Conservation (phyloP, 1,140 invertebrate genomes). For the Eriocheir sinensis region DNA sequence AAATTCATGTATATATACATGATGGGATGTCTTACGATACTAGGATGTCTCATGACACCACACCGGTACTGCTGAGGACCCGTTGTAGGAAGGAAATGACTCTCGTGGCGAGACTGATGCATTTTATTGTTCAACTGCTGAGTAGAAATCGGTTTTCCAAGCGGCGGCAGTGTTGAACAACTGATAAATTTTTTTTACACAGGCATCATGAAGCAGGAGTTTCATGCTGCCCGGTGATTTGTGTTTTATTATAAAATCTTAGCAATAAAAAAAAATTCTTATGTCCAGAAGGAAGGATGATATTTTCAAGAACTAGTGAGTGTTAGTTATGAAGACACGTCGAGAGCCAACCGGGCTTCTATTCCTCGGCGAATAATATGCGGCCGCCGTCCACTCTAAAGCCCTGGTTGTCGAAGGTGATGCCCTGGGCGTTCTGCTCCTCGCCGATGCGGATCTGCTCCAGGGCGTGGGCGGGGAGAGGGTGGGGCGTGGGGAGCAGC, state of each 20-base stretch:
- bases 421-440: conserved; percentile 27
- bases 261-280: neutral
- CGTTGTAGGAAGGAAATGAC: neutral
- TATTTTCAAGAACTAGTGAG: neutral
- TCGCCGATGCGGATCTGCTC: conserved; percentile 50
- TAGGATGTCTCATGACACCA: too few species aligned
- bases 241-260: neutral
- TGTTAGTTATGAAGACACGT: neutral
- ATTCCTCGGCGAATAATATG: neutral
- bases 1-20: too few species aligned
- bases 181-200: neutral
- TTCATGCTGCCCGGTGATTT: neutral
- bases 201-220: neutral
- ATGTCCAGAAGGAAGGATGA: neutral
- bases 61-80: too few species aligned
- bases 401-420: conserved; percentile 28
- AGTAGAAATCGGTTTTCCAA: neutral
- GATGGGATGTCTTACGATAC: too few species aligned
- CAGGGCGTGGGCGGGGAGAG: conserved; percentile 15
- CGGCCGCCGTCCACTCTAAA: neutral
- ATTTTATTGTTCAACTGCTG: neutral
- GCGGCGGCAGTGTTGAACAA: neutral
- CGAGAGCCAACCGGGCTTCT: neutral
- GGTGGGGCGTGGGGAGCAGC: neutral
- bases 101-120: neutral